phyloP scores from a whole-genome alignment of 2,888 invertebrate species.

The Uropetala carovei region DNA sequence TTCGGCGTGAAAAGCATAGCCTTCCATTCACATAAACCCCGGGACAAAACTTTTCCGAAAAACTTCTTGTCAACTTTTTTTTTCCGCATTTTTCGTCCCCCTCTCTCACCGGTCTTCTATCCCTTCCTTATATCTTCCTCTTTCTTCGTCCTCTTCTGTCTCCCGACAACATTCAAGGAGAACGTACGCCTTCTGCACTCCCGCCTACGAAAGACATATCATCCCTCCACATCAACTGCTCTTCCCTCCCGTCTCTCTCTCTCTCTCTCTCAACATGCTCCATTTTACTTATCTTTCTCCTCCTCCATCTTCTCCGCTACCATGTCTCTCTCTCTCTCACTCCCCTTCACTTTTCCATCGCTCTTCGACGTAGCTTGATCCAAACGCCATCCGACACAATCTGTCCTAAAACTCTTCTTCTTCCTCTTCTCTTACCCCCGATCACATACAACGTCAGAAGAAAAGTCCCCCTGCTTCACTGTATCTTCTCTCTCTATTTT shows the following conservation, averaged over 20 bases:
- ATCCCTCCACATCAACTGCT: background rate
- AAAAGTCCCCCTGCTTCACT: background rate
- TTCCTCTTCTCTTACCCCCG: background rate
- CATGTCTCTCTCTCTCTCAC: background rate
- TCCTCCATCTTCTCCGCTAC: background rate
- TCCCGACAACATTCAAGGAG: background rate
- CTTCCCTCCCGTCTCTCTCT: background rate
- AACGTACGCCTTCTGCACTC: background rate
- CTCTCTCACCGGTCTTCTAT: background rate
- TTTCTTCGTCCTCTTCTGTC: background rate
- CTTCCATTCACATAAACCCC: background rate
- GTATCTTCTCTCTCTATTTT: background rate
- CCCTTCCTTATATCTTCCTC: background rate
- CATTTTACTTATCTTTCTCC: too few species aligned
- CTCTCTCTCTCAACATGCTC: background rate
- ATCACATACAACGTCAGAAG: constrained; percentile 1
- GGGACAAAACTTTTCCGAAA: background rate
- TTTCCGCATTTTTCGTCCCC: background rate
- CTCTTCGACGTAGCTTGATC: constrained; percentile 3
- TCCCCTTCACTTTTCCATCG: background rate
- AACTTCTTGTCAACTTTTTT: background rate
- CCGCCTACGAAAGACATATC: background rate
- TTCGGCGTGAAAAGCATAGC: background rate
- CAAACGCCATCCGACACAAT: background rate
- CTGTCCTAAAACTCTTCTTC: constrained; percentile 32